Conservation (phyloP, 2,113 vertebrate species). For the Hiodon tergisus region DNA sequence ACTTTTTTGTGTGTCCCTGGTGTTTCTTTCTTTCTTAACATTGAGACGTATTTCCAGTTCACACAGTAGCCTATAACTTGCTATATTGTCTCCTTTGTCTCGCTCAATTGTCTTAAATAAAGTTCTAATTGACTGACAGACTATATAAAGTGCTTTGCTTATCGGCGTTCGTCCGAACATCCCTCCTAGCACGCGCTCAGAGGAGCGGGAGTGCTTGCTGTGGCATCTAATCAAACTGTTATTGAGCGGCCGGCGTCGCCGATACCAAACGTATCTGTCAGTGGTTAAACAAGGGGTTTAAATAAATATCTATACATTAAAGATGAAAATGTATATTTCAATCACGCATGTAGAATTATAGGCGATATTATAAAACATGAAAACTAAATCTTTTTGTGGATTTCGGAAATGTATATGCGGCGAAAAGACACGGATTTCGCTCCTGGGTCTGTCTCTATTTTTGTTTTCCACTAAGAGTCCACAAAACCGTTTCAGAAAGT, state of each 20-base stretch:
- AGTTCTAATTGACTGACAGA: background rate
- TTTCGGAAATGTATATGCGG: too few species aligned
- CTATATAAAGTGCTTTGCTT: too few species aligned
- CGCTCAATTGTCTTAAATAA: background rate
- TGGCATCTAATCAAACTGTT: conserved; percentile 38
- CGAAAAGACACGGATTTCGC: too few species aligned
- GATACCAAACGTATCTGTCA: background rate
- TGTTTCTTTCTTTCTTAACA: background rate
- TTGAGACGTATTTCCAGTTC: background rate
- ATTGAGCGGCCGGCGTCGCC: conserved; percentile 23
- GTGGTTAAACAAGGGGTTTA: conserved; percentile 2
- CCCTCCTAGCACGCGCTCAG: background rate
- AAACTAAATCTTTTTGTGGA: too few species aligned
- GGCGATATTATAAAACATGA: too few species aligned
- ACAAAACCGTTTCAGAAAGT: conserved; percentile 33
- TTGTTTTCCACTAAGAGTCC: background rate
- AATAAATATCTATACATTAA: conserved; percentile 15
- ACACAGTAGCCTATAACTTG: background rate
- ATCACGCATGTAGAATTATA: too few species aligned
- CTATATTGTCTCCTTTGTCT: background rate
- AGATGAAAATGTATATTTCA: too few species aligned
- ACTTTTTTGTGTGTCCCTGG: background rate
- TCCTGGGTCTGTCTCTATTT: conserved; percentile 9
- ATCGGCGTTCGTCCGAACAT: too few species aligned
- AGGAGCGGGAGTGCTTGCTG: conserved; percentile 1